Evolutionary conservation across 2,797 vertebrate genomes (phyloP), one percentile per base, ranked within the genome.

Genomic region (Novumbra hubbsi): DNA sequence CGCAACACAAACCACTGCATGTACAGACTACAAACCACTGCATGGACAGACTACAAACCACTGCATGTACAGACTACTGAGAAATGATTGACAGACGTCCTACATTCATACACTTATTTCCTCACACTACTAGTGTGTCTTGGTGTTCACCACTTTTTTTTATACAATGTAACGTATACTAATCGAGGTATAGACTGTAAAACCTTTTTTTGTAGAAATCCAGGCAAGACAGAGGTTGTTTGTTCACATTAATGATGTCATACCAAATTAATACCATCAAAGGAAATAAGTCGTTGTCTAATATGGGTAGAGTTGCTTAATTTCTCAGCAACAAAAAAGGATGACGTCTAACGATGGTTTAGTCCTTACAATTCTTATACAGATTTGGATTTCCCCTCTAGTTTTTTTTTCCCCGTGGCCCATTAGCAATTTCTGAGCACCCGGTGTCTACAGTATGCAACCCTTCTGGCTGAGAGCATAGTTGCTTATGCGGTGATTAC

Each of bases 191-290:
- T 11, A 12, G 55, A 12, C 21, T 60, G 55, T 60, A 24, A 60
- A 24, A 60, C 55, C 6, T 9, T 57, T 8, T 55, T 24, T 15
- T 62, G 21, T 11, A 24, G 60, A 5, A 30, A n/a, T n/a, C n/a
- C n/a, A 12, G 27, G 27, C 27, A 30, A 28, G 14, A 24, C n/a
- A 27, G 14, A 27, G 3, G 1, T 19, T n/a, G 57, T 62, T 62
- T 2, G 24, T 62, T 21, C 57, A 12, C 24, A 12, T 62, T 24
- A 62, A 28, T 52, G 19, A 1, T 52, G 50, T 7, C 19, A 85
- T 74, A 70, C 71, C 80, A 80, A 74, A 70, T 80, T 63, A 69
- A 75, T 83, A 81, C 83, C 77, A 63, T 79, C 76, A 70, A 81
- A 84, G 84, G 82, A 83, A 75, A 79, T 78, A 74, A 75, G 57